Percentiles rank a stretch among this genome's conserved stretches.
phyloP scores from a whole-genome alignment of 2,888 invertebrate species.

The Pachydiplax longipennis region DNA sequence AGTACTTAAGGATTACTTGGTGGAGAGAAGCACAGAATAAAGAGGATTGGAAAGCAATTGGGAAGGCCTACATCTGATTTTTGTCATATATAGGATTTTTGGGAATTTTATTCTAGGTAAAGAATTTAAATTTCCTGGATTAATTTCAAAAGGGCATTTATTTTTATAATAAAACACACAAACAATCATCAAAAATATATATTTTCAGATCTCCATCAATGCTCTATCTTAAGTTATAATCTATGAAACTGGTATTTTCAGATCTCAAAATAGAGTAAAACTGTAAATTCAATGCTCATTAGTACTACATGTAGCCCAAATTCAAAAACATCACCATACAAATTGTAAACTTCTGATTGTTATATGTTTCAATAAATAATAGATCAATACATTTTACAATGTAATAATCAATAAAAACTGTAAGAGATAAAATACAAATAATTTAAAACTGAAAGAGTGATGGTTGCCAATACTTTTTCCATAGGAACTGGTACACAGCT shows the following conservation, averaged over 20 bases:
- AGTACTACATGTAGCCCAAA: neutral
- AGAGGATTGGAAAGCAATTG: too few species aligned
- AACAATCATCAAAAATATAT: slow-evolving; percentile 32
- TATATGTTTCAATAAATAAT: neutral
- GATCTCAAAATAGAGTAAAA: neutral
- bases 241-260: neutral
- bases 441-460: slow-evolving; percentile 24
- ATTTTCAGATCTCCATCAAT: neutral
- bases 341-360: neutral
- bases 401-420: neutral
- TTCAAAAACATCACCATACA: slow-evolving; percentile 11
- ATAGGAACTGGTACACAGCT: slow-evolving; percentile 16
- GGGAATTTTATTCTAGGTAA: too few species aligned
- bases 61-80: too few species aligned
- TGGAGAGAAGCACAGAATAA: too few species aligned
- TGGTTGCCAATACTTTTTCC: slow-evolving; percentile 6
- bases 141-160: neutral
- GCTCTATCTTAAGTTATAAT: neutral
- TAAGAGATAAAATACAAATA: neutral
- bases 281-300: neutral
- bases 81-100: too few species aligned
- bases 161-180: neutral
- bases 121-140: too few species aligned
- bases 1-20: too few species aligned
- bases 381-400: slow-evolving; percentile 5